Evolutionary conservation across 2,888 invertebrate genomes (phyloP).

Genomic region (Perithous albicinctus): DNA sequence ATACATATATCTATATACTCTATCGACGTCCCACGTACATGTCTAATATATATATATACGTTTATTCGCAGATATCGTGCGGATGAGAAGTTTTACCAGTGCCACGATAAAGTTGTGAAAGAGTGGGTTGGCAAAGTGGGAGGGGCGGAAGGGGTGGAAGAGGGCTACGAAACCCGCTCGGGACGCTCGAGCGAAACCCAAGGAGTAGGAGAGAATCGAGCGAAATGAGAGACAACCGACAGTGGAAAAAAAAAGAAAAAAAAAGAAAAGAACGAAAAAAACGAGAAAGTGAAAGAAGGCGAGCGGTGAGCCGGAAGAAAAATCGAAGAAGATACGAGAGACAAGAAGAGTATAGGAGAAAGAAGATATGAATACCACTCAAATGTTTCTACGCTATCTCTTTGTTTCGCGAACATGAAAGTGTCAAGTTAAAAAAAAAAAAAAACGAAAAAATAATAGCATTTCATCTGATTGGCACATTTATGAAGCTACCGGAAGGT

Average conservation of each 20-base stretch:
- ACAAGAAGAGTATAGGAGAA: conserved; percentile 41
- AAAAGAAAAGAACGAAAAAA: conserved; percentile 38
- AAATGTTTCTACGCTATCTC: conserved; percentile 30
- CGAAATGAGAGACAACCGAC: conserved; percentile 66
- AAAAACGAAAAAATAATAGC: no score
- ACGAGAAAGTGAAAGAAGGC: conserved; percentile 46
- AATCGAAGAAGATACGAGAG: conserved; percentile 71
- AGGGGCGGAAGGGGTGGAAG: conserved; percentile 62
- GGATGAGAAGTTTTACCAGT: conserved; percentile 62
- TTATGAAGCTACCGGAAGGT: neutral
- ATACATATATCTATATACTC: conserved; percentile 9
- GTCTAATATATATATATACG: conserved; percentile 21
- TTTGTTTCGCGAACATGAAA: conserved; percentile 28
- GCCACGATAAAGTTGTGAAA: conserved; percentile 61
- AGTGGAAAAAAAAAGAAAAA: conserved; percentile 53
- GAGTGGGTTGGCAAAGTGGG: conserved; percentile 51
- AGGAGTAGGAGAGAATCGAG: conserved; percentile 62
- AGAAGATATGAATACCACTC: conserved; percentile 57
- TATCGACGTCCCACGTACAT: neutral
- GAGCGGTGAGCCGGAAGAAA: conserved; percentile 69
- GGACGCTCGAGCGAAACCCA: conserved; percentile 24
- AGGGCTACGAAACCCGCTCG: conserved; percentile 8
- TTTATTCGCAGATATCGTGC: conserved; percentile 45
- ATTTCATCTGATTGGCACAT: conserved; percentile 1
- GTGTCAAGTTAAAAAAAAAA: conserved; percentile 19